These are phyloP conservation scores for Onychomys leucogaster DNA, from an alignment of 2,797 vertebrate genomes.

Conservation along the genomic window DNA sequence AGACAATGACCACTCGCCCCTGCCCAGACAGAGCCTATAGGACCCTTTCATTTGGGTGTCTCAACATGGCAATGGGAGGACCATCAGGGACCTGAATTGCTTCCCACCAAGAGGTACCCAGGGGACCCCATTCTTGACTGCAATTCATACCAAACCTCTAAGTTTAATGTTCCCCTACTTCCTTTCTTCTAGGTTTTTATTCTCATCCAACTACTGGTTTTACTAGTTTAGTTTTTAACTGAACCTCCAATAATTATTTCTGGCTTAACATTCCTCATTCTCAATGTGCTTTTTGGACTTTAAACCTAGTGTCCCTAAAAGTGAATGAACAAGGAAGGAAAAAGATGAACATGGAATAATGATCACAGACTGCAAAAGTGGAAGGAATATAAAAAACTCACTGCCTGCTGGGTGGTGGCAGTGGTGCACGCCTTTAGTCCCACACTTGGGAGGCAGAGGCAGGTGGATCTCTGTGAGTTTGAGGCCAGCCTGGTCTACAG, in stretches of 20 bases:
- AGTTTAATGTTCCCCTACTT: slow-evolving; percentile 18
- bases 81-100: neutral
- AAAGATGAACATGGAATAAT: slow-evolving; percentile 37
- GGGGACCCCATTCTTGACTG: neutral
- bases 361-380: neutral
- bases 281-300: slow-evolving; percentile 65
- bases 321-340: neutral
- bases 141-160: neutral
- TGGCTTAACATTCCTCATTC: slow-evolving; percentile 62
- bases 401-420: too few species aligned
- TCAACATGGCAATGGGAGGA: neutral
- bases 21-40: neutral
- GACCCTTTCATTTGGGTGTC: neutral
- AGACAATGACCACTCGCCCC: neutral
- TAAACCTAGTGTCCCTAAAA: slow-evolving; percentile 42
- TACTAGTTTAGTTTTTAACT: neutral
- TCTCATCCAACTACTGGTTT: neutral
- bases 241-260: slow-evolving; percentile 36
- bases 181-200: neutral
- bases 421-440: too few species aligned
- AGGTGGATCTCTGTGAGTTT: too few species aligned
- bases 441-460: too few species aligned
- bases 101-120: neutral
- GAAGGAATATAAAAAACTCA: neutral
- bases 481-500: too few species aligned